A percentile compares a stretch with the other conserved stretches of the same genome.
Conservation (phyloP, 2,888 invertebrate genomes). For the Eilema sororculum region DNA sequence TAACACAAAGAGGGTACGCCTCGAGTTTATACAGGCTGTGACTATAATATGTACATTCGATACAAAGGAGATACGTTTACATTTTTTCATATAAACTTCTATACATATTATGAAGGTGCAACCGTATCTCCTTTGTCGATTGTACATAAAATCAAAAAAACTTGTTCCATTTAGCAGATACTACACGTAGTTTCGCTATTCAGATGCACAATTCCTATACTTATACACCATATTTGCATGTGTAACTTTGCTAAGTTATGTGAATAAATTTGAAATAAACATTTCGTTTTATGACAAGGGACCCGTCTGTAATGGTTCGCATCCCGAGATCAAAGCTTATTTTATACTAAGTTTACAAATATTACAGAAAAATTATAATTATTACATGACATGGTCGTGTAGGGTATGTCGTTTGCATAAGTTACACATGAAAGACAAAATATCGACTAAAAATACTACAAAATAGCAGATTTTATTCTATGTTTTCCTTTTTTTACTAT, state of each 20-base stretch:
- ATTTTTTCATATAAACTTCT: too few relatives aligned
- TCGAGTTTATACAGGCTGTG: too few relatives aligned
- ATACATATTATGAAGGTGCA: too few relatives aligned
- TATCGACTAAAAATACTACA: neutral
- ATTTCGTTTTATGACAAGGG: slow-evolving; percentile 11
- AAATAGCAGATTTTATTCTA: neutral
- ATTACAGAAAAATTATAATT: neutral
- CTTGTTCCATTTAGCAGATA: neutral
- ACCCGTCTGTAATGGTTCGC: neutral
- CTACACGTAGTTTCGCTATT: slow-evolving; percentile 5
- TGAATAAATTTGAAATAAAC: slow-evolving; percentile 15
- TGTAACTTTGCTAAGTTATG: neutral
- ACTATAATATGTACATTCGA: too few relatives aligned
- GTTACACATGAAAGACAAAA: neutral
- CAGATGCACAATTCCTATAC: neutral
- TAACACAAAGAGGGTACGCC: too few relatives aligned
- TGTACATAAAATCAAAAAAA: neutral
- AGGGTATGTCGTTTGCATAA: neutral
- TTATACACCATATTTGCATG: slow-evolving; percentile 3
- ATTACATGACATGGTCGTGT: neutral
- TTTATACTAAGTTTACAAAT: neutral
- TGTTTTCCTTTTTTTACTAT: neutral
- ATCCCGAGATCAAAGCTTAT: neutral
- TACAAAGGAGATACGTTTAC: too few relatives aligned
- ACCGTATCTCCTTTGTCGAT: too few relatives aligned